Conservation (phyloP, 2,797 vertebrate species). For the Characodon lateralis region DNA sequence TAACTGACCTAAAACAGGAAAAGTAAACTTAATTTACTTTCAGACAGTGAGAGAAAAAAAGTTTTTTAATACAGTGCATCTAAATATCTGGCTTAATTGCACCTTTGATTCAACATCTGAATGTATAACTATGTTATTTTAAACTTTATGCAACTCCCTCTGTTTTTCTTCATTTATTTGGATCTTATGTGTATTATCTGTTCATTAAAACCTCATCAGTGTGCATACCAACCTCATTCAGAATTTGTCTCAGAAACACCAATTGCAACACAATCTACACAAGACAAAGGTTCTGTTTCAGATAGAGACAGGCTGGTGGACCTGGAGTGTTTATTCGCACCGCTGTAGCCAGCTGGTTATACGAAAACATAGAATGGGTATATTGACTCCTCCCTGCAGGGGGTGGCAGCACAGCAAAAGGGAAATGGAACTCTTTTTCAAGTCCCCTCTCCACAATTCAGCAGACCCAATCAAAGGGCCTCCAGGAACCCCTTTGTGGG, state of each 20-base stretch:
- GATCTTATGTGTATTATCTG: conserved; percentile 63
- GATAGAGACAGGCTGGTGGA: conserved; percentile 72
- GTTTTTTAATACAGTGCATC: background rate
- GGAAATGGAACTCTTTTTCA: conserved; percentile 81
- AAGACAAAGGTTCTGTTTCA: conserved; percentile 78
- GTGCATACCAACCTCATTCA: conserved; percentile 61
- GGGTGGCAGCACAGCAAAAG: conserved; percentile 77
- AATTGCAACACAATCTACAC: conserved; percentile 78
- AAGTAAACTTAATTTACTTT: background rate
- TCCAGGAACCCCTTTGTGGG: conserved; percentile 70
- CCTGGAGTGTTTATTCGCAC: conserved; percentile 85
- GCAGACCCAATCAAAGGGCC: conserved; percentile 74
- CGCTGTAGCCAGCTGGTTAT: conserved; percentile 89
- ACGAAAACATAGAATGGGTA: conserved; percentile 76
- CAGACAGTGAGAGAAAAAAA: no score
- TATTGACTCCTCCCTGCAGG: conserved; percentile 79
- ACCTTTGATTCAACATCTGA: background rate
- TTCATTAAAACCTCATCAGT: conserved; percentile 73
- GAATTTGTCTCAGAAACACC: conserved; percentile 67
- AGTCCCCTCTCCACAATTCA: conserved; percentile 70
- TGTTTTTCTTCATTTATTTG: conserved; percentile 52
- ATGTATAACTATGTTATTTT: background rate
- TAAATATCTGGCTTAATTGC: background rate
- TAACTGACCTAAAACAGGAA: background rate
- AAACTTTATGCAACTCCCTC: background rate